Evolutionary conservation across 2,888 invertebrate species (phyloP).

Genomic region (Patella pellucida): DNA sequence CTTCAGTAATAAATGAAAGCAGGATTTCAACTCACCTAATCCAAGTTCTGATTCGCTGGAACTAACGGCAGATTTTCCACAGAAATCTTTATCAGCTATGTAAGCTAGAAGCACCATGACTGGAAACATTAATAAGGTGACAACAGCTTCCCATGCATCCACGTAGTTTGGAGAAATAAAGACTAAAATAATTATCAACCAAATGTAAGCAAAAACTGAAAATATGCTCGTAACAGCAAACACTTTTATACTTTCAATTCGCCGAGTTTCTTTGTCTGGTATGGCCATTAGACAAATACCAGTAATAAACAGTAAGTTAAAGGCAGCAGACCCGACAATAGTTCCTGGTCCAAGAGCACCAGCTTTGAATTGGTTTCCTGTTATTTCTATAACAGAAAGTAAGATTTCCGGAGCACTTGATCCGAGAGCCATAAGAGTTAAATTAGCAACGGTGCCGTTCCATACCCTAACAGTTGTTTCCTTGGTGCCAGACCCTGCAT

Average conservation of each 20-base stretch:
- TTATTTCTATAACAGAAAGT: slow-evolving; percentile 74
- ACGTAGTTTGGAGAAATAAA: slow-evolving; percentile 71
- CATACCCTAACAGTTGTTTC: slow-evolving; percentile 74
- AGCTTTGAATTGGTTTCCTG: slow-evolving; percentile 69
- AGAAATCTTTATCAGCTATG: slow-evolving; percentile 73
- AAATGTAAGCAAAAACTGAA: slow-evolving; percentile 75
- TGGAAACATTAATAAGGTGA: slow-evolving; percentile 76
- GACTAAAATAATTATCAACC: slow-evolving; percentile 75
- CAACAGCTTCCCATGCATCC: slow-evolving; percentile 76
- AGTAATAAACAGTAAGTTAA: slow-evolving; percentile 75
- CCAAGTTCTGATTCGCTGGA: slow-evolving; percentile 38
- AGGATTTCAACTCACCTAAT: slow-evolving; percentile 39
- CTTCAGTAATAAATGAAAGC: no score
- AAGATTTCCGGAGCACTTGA: slow-evolving; percentile 76
- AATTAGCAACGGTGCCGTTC: slow-evolving; percentile 76
- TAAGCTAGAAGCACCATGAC: slow-evolving; percentile 75
- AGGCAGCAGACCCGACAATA: slow-evolving; percentile 76
- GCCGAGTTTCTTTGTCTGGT: slow-evolving; percentile 70
- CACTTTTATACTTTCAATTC: slow-evolving; percentile 72
- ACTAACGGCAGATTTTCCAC: slow-evolving; percentile 36
- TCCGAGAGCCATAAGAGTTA: slow-evolving; percentile 76
- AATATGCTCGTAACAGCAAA: slow-evolving; percentile 70
- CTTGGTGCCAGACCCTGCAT: slow-evolving; percentile 49
- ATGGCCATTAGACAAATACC: slow-evolving; percentile 74
- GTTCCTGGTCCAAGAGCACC: slow-evolving; percentile 75